These are phyloP conservation scores for Meteorus sp. DNA, from an alignment of 1,140 invertebrate species.

Conservation along the genomic window DNA sequence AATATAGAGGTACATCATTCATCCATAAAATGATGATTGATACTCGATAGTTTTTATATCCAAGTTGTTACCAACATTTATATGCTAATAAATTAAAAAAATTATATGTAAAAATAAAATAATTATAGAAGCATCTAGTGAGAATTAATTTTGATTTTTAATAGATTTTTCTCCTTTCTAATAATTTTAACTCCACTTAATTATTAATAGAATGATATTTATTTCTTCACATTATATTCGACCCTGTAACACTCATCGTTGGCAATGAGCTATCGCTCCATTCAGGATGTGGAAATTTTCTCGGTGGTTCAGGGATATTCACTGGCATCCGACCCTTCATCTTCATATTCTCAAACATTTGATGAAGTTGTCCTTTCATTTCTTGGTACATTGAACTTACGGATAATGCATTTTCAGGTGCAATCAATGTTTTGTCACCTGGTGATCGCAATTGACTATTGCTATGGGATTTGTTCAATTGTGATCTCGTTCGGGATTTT, in stretches of 20 bases:
- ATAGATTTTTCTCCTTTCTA: background rate
- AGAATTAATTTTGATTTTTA: background rate
- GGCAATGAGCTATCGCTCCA: slow-evolving; percentile 42
- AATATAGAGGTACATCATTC: slow-evolving; percentile 16
- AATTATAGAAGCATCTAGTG: background rate
- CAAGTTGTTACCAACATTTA: slow-evolving; percentile 31
- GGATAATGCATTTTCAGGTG: slow-evolving; percentile 4
- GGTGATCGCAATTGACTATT: slow-evolving; percentile 1
- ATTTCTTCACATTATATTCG: slow-evolving; percentile 11
- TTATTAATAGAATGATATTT: background rate
- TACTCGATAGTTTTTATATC: slow-evolving; percentile 25
- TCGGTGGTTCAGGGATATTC: slow-evolving; percentile 38
- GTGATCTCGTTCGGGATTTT: background rate
- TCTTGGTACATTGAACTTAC: slow-evolving; percentile 24
- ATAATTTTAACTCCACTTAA: background rate
- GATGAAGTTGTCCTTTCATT: slow-evolving; percentile 34
- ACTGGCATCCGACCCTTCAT: slow-evolving; percentile 34
- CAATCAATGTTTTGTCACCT: background rate
- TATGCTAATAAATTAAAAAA: slow-evolving; percentile 26
- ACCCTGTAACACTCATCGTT: slow-evolving; percentile 36
- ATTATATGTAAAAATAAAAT: slow-evolving; percentile 22
- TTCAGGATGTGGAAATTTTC: slow-evolving; percentile 38
- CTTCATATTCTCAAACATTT: slow-evolving; percentile 35
- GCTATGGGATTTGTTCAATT: background rate
- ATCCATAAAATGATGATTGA: slow-evolving; percentile 2